Evolutionary conservation across 64 coral and sea anemone species (phyloP), one percentile per base, ranked within the genome.

Genomic region (Catalaphyllia jardinei): DNA sequence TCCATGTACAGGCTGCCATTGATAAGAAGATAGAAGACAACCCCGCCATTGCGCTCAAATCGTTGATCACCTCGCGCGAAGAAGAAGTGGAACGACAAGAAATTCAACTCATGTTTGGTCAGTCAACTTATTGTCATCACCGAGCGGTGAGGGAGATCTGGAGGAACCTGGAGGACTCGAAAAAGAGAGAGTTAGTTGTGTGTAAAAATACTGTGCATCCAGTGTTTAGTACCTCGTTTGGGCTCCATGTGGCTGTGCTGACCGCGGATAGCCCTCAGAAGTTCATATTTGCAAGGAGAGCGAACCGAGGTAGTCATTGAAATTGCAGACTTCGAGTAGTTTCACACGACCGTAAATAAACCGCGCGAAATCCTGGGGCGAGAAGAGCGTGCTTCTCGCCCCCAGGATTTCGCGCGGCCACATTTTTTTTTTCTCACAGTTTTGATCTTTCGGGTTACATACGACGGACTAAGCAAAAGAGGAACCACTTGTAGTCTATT

Each of bases 151-250:
- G 97, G 12, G 97, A 99, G 19, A 86, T 95, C 24, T 99, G 97
- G 97, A 99, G 86, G 88, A 69, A 84, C 0, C 82, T 92, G 28
- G 87, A 95, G 31, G 97, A 95, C 8, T 62, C 87, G 15, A 88
- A 76, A 29, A 91, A 89, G 60, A 71, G 82, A 7, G 90, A 93
- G 42, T 15, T 91, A 64, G 88, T 99, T 18, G 74, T 94, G 22
- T 99, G 97, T 77, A 99, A 99, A 79, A 99, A 88, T 64, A 65
- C 87, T 15, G 93, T 99, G 27, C 88, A 99, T 25, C 96, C 93
- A 9, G 82, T 98, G 67, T 98, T 98, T 73, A 98, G 96, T 73
- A 98, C 96, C 10, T 98, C 97, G 15, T 99, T 99, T 95, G 97
- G 97, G 25, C 91, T 99, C 50, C 97, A 99, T 67, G 88, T 99